A percentile compares a stretch with the other conserved stretches of the same genome.
These are phyloP conservation scores for Drosophila insularis DNA, from an alignment of 1,140 invertebrate genomes.

Conservation along the genomic window DNA sequence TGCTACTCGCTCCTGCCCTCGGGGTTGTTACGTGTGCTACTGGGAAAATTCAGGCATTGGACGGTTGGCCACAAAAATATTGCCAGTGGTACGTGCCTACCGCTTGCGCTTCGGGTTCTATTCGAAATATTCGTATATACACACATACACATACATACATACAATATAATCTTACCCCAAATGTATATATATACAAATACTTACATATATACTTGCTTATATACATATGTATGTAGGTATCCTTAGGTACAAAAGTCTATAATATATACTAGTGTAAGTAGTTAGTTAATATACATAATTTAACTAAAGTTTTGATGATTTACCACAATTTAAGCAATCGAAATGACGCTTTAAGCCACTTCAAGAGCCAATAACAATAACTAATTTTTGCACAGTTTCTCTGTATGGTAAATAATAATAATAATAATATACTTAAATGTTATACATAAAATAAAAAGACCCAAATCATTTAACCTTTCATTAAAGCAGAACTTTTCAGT, in stretches of 20 bases:
- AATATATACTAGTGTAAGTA: neutral
- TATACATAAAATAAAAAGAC: neutral
- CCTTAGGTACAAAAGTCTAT: neutral
- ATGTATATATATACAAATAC: constrained; percentile 34
- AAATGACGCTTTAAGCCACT: neutral
- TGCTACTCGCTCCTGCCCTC: constrained; percentile 48
- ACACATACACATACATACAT: neutral
- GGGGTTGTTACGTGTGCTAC: constrained; percentile 79
- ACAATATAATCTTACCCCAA: too few relatives aligned
- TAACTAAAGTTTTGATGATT: neutral
- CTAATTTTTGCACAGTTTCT: neutral
- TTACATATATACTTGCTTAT: constrained; percentile 8
- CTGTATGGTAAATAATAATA: neutral
- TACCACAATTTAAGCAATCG: neutral
- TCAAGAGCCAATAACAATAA: neutral
- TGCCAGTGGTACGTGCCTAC: constrained; percentile 71
- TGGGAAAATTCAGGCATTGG: constrained; percentile 76
- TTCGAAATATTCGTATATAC: neutral
- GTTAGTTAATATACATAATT: constrained; percentile 5
- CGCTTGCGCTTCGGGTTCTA: constrained; percentile 57
- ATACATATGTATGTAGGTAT: constrained; percentile 16
- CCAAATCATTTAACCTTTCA: neutral
- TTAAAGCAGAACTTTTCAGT: neutral
- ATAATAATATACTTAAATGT: too few relatives aligned
- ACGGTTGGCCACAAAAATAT: constrained; percentile 45